A percentile compares a stretch with the other conserved stretches of the same genome.
Evolutionary conservation across 2,113 vertebrate species (phyloP).

Genomic region (Burhinus oedicnemus): DNA sequence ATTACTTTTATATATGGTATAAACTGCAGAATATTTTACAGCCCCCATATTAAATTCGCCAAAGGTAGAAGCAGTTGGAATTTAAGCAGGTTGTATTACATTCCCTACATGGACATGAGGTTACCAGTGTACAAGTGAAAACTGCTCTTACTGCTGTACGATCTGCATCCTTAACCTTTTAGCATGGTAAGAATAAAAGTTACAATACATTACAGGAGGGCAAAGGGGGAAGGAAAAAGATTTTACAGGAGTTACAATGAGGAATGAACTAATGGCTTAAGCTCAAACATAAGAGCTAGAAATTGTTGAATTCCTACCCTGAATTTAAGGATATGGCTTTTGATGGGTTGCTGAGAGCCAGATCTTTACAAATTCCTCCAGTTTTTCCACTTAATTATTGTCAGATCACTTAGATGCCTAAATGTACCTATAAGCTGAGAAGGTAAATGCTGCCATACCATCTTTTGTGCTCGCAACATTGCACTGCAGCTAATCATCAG

Average conservation of each 20-base stretch:
- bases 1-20: neutral
- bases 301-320: neutral
- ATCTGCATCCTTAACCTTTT: neutral
- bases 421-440: neutral
- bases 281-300: neutral
- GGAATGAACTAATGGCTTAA: neutral
- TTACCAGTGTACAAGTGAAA: neutral
- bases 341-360: neutral
- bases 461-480: neutral
- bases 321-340: neutral
- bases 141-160: neutral
- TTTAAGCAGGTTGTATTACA: neutral
- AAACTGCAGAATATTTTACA: neutral
- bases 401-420: neutral
- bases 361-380: neutral
- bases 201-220: neutral
- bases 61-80: neutral
- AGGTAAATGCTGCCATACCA: rapidly evolving
- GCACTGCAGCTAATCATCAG: neutral
- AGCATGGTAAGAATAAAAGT: neutral
- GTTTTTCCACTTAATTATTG: neutral
- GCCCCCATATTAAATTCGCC: neutral
- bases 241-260: neutral
- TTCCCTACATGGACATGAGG: neutral
- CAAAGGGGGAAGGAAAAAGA: neutral